Base-by-base conservation (phyloP, 1,140 invertebrate genomes). In the Halesus radiatus region DNA sequence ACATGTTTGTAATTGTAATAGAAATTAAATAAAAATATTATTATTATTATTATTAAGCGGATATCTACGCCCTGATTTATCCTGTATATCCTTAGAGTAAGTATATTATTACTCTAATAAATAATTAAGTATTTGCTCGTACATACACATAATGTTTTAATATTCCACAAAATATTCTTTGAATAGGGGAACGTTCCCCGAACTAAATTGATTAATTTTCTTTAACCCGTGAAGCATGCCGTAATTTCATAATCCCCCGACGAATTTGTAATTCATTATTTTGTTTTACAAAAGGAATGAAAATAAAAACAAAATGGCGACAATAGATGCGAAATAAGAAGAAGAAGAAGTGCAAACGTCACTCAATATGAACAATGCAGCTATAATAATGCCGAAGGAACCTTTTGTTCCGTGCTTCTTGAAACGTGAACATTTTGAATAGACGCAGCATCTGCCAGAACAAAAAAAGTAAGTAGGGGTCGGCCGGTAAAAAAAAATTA, bases 311-410 rank as follows among this genome's bases (percentile, higher is more conserved):
- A 60, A 20, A 20, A 60, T 60, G 56, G 56, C 56, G 18, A 23
- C 56, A 7, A 3, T 60, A 23, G 56, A 15, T 60, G 56, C 20
- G 56, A 7, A 66, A 15, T 66, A 37, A 77, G 3, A 45, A 45
- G 37, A 45, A 45, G 37, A 45, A 45, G 37, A 64, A 77, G 37
- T 77, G 76, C 76, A 66, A 64, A 66, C 76, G 60, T 77, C 76
- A 77, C 66, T 20, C 37, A 45, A 45, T 45, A 64, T 1, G 76
- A 77, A 77, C 76, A 77, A 77, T 77, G 76, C 60, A 77, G 22
- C 60, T 45, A 45, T 45, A 37, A 64, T 22, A 77, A 32, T 66
- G 20, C 18, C 32, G 76, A 66, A 29, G 56, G 26, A 15, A 64
- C n/a, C 76, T 77, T 64, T 77, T 77, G 76, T 77, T 64, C 20